These are phyloP conservation scores for Cricetomys ansorgei DNA, from an alignment of 2,113 vertebrate species.

Conservation along the genomic window DNA sequence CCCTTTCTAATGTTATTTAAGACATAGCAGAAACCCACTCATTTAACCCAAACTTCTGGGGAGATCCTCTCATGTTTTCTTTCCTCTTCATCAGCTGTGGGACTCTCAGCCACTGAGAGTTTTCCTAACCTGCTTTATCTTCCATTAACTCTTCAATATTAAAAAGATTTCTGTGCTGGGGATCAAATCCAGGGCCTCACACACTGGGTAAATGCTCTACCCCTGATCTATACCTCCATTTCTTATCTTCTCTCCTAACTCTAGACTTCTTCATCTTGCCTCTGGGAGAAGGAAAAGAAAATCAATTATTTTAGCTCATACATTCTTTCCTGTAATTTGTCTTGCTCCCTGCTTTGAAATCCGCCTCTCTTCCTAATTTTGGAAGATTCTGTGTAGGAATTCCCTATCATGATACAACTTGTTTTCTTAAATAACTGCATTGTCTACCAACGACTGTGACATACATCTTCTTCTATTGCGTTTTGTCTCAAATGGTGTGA, in stretches of 20 bases:
- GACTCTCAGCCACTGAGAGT: neutral
- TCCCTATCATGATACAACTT: conserved; percentile 4
- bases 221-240: neutral
- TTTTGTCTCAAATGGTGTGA: neutral
- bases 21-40: neutral
- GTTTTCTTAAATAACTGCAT: neutral
- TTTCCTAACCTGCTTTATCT: neutral
- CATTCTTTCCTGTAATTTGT: neutral
- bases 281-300: neutral
- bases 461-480: neutral
- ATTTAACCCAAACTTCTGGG: neutral
- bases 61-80: neutral
- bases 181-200: neutral
- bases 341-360: neutral
- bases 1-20: neutral
- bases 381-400: neutral
- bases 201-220: neutral
- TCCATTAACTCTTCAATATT: neutral
- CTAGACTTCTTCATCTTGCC: neutral
- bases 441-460: neutral
- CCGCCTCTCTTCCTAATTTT: neutral
- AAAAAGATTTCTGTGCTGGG: neutral
- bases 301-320: neutral
- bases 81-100: neutral
- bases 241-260: neutral